Base-by-base conservation (phyloP, 1,140 invertebrate genomes). In the Idris sp. region DNA sequence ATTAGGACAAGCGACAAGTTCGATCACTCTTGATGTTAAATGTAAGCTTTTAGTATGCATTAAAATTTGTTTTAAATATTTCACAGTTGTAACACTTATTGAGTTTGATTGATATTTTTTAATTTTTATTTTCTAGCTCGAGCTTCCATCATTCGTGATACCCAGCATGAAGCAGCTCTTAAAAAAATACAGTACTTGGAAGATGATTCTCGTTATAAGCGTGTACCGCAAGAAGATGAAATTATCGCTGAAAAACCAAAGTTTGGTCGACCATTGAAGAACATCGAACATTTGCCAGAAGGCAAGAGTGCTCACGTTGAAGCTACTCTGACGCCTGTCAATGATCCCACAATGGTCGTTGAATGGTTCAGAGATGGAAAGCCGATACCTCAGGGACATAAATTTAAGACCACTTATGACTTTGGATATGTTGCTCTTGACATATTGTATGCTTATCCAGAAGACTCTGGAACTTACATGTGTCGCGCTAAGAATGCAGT, bases 371-470 rank as follows among this genome's bases (percentile, higher is more conserved):
- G 94, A 81, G 96, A 98, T 87, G 97, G 96, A 48, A 90, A 91
- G 78, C 96, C 96, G 0, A 92, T 98, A 75, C 92, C 93, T 76
- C 94, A 95, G 80, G 95, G 95, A 76, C 95, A 96, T 79, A 91
- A 95, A 73, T 96, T 96, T 85, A 96, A 96, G 84, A 96, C 96
- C 3, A 95, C 94, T 22, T 95, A 98, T 86, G 97, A 99, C 82
- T 98, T 98, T 85, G 97, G 97, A 30, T 98, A 98, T 84, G 96
- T 98, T 33, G 94, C 96, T 46, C 89, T 99, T 43, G 97, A 98
- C 84, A 94, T 99, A 77, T 87, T 98, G 4, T 98, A 98, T 83
- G 92, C 94, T 0, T 98, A 97, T 84, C 90, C 95, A 40, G 97
- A 98, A 89, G 97, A 98, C 86, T 94, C 94, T 61, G 96, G 96